These are phyloP conservation scores for Pipa parva DNA, from an alignment of 2,113 vertebrate species.

Conservation along the genomic window DNA sequence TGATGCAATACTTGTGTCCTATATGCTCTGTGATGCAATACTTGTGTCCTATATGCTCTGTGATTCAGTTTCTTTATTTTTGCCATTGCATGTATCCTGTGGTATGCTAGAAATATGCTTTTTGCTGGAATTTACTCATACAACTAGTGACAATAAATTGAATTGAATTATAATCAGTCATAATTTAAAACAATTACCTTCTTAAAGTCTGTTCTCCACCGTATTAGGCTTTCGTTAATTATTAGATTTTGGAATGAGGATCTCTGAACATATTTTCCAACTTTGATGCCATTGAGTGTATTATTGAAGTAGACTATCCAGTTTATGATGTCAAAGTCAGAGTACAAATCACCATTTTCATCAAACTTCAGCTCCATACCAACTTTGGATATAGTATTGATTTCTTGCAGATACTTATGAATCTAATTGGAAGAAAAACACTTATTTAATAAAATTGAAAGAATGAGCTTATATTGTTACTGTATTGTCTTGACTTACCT, in stretches of 20 bases:
- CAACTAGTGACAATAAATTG: too few species aligned
- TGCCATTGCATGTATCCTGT: too few species aligned
- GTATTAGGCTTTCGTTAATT: conserved; percentile 3
- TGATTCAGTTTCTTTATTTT: too few species aligned
- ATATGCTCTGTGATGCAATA: too few species aligned
- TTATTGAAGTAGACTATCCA: conserved; percentile 9
- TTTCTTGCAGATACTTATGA: background rate
- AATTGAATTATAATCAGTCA: too few species aligned
- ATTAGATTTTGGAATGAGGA: background rate
- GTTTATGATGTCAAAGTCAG: background rate
- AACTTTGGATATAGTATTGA: background rate
- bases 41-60: too few species aligned
- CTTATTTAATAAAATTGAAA: background rate
- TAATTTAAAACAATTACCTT: background rate
- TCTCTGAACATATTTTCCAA: background rate
- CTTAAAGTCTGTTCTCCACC: background rate
- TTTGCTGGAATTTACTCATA: too few species aligned
- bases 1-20: too few species aligned
- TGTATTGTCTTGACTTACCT: background rate
- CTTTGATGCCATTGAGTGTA: background rate
- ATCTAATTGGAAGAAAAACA: background rate
- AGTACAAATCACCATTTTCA: conserved; percentile 1
- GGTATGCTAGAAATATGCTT: too few species aligned
- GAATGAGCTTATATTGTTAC: too few species aligned
- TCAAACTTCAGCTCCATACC: background rate